Evolutionary conservation across 2,888 invertebrate genomes (phyloP), one percentile per base, ranked within the genome.

Genomic region (Abscondita cerata): DNA sequence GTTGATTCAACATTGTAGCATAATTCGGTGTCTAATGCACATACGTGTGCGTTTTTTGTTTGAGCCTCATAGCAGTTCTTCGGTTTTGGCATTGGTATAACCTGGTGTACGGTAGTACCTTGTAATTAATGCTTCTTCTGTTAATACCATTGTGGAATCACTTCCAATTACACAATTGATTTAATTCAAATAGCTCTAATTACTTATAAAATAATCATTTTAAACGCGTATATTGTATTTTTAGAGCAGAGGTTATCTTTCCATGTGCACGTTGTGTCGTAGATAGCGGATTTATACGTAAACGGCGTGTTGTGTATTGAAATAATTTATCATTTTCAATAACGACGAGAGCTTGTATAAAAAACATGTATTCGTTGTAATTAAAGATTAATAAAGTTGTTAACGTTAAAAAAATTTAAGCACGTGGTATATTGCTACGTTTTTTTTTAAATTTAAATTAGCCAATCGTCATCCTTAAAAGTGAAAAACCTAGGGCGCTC

Each of bases 1-100:
- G 83, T 77, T 18, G 86, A 79, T 78, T 92, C 91, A 60, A 95
- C 85, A 78, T 95, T 91, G 80, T 89, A 95, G 81, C 95, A 95
- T 66, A 88, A 82, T 81, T 95, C 95, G 4, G 89, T 88, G 58
- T 87, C 83, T 13, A 92, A 68, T 33, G 81, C 75, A 38, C 70
- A 76, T n/a, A 90, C 80, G 63, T 82, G 78, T 15, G 72, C 50
- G 73, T 83, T 82, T 72, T 72, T 41, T 72, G 69, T 73, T 84
- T 83, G 62, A 89, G 77, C 72, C 85, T 86, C 78, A 77, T 36
- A 88, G 76, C 62, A 87, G 82, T 74, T 86, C 86, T 59, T 80
- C 79, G 47, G 84, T 85, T 78, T 86, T 87, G 66, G 86, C 84
- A 61, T 79, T 78, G 75, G 86, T 87, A 75, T 83, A 86, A 52